Percentiles rank a stretch among this genome's conserved stretches.
phyloP scores from a whole-genome alignment of 1,140 invertebrate species.

The Psix sp. region DNA sequence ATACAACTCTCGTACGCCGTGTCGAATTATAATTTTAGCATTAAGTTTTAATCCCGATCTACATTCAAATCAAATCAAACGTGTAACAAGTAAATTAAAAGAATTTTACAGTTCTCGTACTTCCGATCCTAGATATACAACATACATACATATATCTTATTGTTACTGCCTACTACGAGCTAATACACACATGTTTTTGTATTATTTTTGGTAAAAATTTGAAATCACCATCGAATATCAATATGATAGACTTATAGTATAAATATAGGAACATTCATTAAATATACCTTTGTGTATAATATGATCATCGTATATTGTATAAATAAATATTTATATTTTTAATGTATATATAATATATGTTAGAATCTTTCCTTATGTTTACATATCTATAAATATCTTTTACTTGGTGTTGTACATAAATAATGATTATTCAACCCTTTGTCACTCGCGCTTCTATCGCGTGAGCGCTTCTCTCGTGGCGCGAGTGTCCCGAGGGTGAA shows the following conservation, averaged over 20 bases:
- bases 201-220: conserved; percentile 73
- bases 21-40: conserved; percentile 45
- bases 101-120: conserved; percentile 29
- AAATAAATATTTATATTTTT: conserved; percentile 66
- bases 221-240: conserved; percentile 75
- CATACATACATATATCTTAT: conserved; percentile 35
- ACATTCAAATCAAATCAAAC: conserved; percentile 28
- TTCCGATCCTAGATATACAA: conserved; percentile 43
- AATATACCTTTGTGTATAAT: conserved; percentile 74
- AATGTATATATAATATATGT: conserved; percentile 66
- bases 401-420: conserved; percentile 74
- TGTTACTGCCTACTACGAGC: conserved; percentile 41
- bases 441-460: no score
- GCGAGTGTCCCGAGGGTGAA: no score
- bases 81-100: conserved; percentile 10
- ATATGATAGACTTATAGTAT: conserved; percentile 75
- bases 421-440: conserved; percentile 70
- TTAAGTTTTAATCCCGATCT: conserved; percentile 40
- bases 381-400: conserved; percentile 66
- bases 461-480: no score
- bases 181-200: conserved; percentile 62
- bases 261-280: conserved; percentile 78
- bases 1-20: conserved; percentile 41
- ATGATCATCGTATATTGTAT: conserved; percentile 66
- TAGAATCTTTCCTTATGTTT: conserved; percentile 60